phyloP scores from a whole-genome alignment of 1,140 invertebrate genomes.

The Magallana ariakensis region DNA sequence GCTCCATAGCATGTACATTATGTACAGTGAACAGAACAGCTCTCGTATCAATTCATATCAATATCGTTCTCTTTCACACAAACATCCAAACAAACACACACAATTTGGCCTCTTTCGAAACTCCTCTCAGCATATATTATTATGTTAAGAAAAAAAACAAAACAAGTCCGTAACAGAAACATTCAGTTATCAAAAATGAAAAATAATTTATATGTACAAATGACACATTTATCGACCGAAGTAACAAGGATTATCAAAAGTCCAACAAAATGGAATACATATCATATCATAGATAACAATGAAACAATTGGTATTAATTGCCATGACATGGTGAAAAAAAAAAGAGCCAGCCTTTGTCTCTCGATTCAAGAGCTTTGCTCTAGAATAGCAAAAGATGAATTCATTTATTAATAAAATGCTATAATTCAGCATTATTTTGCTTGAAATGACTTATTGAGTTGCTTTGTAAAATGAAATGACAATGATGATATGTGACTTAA shows the following conservation, averaged over 20 bases:
- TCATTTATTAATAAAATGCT: not conserved
- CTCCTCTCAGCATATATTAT: not conserved
- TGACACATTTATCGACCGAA: not conserved
- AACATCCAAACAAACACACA: not conserved
- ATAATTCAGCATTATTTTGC: not conserved
- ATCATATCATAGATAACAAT: not conserved
- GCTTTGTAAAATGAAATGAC: not conserved
- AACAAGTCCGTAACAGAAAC: constrained; percentile 31
- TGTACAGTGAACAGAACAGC: constrained; percentile 20
- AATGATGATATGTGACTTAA: constrained; percentile 19
- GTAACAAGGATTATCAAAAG: constrained; percentile 31
- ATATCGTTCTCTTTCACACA: not conserved
- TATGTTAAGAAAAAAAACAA: not conserved
- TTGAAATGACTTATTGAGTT: not conserved
- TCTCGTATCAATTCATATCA: no score
- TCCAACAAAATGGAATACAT: constrained; percentile 24
- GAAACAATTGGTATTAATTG: not conserved
- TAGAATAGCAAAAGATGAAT: not conserved
- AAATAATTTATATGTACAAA: constrained; percentile 34
- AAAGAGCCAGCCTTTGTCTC: not conserved
- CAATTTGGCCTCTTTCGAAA: not conserved
- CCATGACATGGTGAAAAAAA: not conserved
- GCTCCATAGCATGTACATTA: constrained; percentile 2
- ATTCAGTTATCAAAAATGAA: constrained; percentile 35
- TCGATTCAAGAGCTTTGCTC: not conserved